phyloP scores from a whole-genome alignment of 1,140 invertebrate species.

The Conus ventricosus region DNA sequence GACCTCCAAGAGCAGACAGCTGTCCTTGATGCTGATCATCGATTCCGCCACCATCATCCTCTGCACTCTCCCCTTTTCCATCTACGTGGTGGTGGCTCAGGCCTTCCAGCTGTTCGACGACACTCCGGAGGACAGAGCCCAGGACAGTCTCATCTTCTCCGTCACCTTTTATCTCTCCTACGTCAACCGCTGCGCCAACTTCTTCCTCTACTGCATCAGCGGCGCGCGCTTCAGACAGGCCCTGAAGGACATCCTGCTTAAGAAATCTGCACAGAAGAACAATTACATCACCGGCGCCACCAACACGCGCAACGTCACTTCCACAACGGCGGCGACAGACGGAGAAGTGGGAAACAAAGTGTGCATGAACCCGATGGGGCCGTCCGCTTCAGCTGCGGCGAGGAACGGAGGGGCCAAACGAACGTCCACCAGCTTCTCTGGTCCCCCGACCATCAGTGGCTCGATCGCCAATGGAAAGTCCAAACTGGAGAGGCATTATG shows the following conservation, averaged over 20 bases:
- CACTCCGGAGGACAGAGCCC: conserved; percentile 24
- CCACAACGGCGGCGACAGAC: not conserved
- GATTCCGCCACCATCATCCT: conserved; percentile 61
- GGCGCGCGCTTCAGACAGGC: conserved; percentile 59
- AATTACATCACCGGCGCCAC: conserved; percentile 21
- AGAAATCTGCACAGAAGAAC: not conserved
- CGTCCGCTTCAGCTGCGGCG: not conserved
- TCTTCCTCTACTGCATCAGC: conserved; percentile 66
- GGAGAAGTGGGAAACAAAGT: not conserved
- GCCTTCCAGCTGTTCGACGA: conserved; percentile 34
- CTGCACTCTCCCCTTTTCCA: conserved; percentile 60
- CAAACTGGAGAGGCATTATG: conserved; percentile 9
- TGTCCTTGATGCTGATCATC: conserved; percentile 60
- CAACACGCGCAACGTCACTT: conserved; percentile 21
- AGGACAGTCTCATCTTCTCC: conserved; percentile 51
- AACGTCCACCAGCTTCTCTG: not conserved
- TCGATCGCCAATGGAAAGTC: not conserved
- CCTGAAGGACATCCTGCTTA: conserved; percentile 35
- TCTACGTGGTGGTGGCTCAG: conserved; percentile 45
- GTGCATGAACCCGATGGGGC: conserved; percentile 11
- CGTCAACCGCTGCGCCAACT: conserved; percentile 64
- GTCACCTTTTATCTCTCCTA: conserved; percentile 64
- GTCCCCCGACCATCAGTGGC: not conserved
- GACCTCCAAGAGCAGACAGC: conserved; percentile 46
- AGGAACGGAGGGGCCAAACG: conserved; percentile 5